Evolutionary conservation across 2,797 vertebrate species (phyloP).

Genomic region (Pangasius macronema): DNA sequence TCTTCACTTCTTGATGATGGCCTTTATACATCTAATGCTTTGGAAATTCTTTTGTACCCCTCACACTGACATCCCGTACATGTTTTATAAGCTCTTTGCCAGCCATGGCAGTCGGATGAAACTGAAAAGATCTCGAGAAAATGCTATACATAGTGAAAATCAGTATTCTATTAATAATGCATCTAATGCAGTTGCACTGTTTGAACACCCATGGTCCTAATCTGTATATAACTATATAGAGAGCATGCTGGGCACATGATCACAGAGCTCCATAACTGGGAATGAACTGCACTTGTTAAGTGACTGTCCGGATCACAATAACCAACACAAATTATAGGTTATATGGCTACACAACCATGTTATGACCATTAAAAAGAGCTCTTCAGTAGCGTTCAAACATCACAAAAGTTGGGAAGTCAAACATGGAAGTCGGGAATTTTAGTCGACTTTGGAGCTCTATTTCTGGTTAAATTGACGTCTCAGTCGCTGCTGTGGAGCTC

Average conservation of each 20-base stretch:
- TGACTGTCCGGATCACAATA: not conserved
- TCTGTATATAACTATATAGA: not conserved
- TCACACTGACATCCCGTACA: not conserved
- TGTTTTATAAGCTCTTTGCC: too few species aligned
- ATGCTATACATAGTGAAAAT: not conserved
- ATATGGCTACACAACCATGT: not conserved
- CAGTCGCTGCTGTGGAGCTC: not conserved
- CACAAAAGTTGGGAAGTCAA: not conserved
- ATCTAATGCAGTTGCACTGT: not conserved
- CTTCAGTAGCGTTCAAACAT: not conserved
- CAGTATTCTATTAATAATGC: not conserved
- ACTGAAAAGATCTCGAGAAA: too few species aligned
- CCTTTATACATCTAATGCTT: not conserved
- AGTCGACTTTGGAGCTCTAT: not conserved
- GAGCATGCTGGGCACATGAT: not conserved
- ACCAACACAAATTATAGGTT: not conserved
- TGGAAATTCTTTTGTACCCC: not conserved
- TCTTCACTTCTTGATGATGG: not conserved
- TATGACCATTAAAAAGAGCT: not conserved
- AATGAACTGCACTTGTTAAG: too few species aligned
- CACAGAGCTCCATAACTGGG: too few species aligned
- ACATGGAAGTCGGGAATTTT: not conserved
- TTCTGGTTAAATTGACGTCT: not conserved
- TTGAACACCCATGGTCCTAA: not conserved
- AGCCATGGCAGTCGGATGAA: too few species aligned